phyloP scores from a whole-genome alignment of 1,140 invertebrate genomes.

The Drosophila virilis region DNA sequence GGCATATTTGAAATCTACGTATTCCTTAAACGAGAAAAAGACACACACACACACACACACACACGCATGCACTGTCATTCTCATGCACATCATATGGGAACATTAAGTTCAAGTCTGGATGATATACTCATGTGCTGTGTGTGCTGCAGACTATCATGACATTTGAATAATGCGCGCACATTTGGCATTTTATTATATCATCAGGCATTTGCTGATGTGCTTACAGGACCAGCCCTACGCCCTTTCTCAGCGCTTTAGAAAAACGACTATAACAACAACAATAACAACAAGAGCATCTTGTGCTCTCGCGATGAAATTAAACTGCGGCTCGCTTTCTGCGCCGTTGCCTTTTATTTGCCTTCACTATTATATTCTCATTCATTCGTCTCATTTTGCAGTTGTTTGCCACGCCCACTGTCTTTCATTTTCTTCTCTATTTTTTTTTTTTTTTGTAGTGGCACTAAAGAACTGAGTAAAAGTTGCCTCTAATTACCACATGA shows the following conservation, averaged over 20 bases:
- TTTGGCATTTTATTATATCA: conserved; percentile 82
- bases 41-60: neutral
- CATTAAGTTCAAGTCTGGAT: conserved; percentile 1
- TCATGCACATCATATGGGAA: conserved; percentile 1
- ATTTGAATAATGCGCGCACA: conserved; percentile 80
- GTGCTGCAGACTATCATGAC: conserved; percentile 68
- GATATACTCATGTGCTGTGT: conserved; percentile 12
- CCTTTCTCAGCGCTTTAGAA: neutral
- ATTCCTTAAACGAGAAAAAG: too few species aligned
- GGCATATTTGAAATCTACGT: too few species aligned
- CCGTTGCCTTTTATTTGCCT: conserved; percentile 63
- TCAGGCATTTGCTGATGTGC: conserved; percentile 76
- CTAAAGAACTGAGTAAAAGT: conserved; percentile 24
- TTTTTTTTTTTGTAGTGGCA: neutral
- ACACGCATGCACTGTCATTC: neutral
- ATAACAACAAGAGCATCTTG: conserved; percentile 40
- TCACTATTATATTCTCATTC: conserved; percentile 71
- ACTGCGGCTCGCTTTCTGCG: conserved; percentile 46
- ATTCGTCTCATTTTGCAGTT: conserved; percentile 61
- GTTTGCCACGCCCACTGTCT: conserved; percentile 18
- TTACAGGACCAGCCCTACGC: conserved; percentile 28
- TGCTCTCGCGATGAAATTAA: conserved; percentile 70
- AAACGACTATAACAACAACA: conserved; percentile 4
- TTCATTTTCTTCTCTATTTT: conserved; percentile 4
- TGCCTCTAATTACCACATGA: conserved; percentile 66